Evolutionary conservation across 2,797 vertebrate species (phyloP), one percentile per base, ranked within the genome.

Genomic region (Danio kyathit): DNA sequence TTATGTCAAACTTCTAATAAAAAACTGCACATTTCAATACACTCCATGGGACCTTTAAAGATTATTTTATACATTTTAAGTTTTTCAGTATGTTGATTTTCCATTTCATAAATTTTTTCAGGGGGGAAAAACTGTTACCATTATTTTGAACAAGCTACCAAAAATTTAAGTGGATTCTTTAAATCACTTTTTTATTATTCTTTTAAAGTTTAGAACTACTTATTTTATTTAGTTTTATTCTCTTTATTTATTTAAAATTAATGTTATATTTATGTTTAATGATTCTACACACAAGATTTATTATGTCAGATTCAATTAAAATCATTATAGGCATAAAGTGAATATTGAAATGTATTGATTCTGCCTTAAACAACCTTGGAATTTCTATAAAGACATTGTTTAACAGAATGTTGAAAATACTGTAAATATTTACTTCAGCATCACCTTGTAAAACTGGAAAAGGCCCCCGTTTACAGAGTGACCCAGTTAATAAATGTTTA

Each of bases 401-500:
- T 49, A 7, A 67, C 5, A 67, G 3, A 49, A 21, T 19, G 6
- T 46, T 21, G 41, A 41, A 64, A 43, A 41, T 64, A 9, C 41
- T n/a, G 17, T 61, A 14, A 17, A 17, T 67, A 48, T 13, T 8
- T 29, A 19, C 44, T 21, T 49, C 12, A 2, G 13, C 17, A n/a
- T 65, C 17, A 16, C 41, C 38, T 46, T 73, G 17, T 73, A 73
- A 16, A 38, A 74, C 56, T 59, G 43, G 43, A 46, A 48, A 61
- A 74, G 56, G 19, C 72, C 38, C 38, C 21, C 13, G 1, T n/a
- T 74, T 48, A 59, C 14, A 46, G 17, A 46, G 46, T 61, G 56
- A 61, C 57, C 72, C 72, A 74, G 56, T 64, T 44, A 54, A 72
- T 52, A 16, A 38, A 54, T 63, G 57, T 72, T 43, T 63, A 11